Evolutionary conservation across 1,140 invertebrate species (phyloP).

Genomic region (Achroia grisella): DNA sequence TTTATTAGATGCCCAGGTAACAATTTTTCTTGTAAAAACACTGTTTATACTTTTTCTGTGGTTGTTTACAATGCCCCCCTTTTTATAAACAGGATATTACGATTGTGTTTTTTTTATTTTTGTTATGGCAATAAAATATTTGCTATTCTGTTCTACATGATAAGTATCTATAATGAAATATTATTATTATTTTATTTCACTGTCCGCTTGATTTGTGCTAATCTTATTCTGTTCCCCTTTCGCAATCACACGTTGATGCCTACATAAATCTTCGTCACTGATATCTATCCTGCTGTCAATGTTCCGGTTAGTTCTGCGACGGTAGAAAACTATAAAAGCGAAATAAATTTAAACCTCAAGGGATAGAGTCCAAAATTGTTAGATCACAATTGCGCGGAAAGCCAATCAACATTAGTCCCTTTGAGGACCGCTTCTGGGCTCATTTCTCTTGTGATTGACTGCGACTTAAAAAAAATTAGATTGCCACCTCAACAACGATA

Average conservation of each 20-base stretch:
- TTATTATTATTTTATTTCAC: too few relatives aligned
- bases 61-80: too few relatives aligned
- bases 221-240: constrained; percentile 7
- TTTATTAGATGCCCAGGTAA: too few relatives aligned
- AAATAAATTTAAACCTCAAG: constrained; percentile 11
- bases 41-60: too few relatives aligned
- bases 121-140: too few relatives aligned
- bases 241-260: background rate
- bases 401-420: constrained; percentile 61
- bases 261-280: constrained; percentile 41
- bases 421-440: constrained; percentile 48
- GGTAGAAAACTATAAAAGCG: constrained; percentile 9
- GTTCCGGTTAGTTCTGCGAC: constrained; percentile 15
- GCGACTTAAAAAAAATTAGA: constrained; percentile 60
- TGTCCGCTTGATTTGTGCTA: constrained; percentile 4
- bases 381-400: constrained; percentile 5
- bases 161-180: too few relatives aligned
- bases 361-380: constrained; percentile 11
- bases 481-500: constrained; percentile 64
- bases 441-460: constrained; percentile 65
- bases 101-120: too few relatives aligned
- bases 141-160: too few relatives aligned
- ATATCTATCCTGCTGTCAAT: constrained; percentile 22
- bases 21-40: too few relatives aligned
- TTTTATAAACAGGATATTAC: too few relatives aligned